Conservation (phyloP, 2,888 invertebrate genomes). For the Laothoe populi region DNA sequence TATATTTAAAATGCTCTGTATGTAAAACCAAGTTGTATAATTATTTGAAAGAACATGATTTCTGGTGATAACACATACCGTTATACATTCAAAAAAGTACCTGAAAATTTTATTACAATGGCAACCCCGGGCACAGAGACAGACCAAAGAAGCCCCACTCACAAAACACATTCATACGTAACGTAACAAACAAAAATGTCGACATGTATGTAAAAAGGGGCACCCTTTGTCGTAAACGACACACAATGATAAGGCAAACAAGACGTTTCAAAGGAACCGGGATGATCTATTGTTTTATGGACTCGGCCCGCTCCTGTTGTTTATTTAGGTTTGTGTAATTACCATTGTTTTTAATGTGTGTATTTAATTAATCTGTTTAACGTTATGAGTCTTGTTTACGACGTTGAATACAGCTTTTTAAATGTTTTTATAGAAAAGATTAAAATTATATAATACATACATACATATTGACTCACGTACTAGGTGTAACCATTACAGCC, state of each 20-base stretch:
- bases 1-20: no score
- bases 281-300: constrained; percentile 19
- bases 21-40: no score
- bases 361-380: constrained; percentile 19
- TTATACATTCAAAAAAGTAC: neutral
- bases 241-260: constrained; percentile 35
- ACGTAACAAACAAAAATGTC: constrained; percentile 76
- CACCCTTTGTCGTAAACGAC: constrained; percentile 41
- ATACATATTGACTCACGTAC: no score
- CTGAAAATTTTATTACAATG: constrained; percentile 4
- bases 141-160: constrained; percentile 61
- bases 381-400: neutral
- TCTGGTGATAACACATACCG: neutral
- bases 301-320: neutral
- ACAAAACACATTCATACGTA: constrained; percentile 66
- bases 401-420: neutral
- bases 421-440: neutral
- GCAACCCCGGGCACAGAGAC: constrained; percentile 44
- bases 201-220: constrained; percentile 58
- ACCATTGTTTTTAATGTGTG: constrained; percentile 24
- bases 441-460: no score
- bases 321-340: constrained; percentile 26
- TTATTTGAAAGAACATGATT: neutral
- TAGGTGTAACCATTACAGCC: no score
- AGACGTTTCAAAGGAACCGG: constrained; percentile 36